Evolutionary conservation across 2,797 vertebrate genomes (phyloP).

Genomic region (Silurus aristotelis): DNA sequence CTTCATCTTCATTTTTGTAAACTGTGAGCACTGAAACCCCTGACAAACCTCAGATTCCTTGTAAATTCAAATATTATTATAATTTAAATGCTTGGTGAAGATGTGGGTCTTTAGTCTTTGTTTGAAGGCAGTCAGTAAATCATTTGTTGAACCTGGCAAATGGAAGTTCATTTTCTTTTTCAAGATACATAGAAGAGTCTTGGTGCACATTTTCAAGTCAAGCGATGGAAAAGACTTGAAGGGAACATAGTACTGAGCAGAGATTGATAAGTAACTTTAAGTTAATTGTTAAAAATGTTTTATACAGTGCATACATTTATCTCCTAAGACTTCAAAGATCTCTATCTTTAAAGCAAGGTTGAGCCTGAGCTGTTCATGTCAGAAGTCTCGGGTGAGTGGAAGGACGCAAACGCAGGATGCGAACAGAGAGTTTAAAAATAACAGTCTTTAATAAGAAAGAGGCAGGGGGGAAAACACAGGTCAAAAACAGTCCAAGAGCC

Average conservation of each 20-base stretch:
- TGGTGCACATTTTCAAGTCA: background rate
- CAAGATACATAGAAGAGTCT: background rate
- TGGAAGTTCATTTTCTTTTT: background rate
- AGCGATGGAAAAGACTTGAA: background rate
- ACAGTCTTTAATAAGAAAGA: too few relatives aligned
- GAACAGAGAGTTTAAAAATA: too few relatives aligned
- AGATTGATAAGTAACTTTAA: background rate
- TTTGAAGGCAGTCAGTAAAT: background rate
- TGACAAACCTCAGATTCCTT: background rate
- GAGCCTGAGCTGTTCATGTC: background rate
- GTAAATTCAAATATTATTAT: background rate
- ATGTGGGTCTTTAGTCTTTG: background rate
- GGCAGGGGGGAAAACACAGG: too few relatives aligned
- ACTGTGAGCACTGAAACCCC: background rate
- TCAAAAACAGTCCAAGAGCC: too few relatives aligned
- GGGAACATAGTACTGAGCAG: background rate
- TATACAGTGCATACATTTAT: background rate
- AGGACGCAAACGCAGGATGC: too few relatives aligned
- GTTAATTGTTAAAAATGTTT: background rate
- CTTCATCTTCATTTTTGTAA: background rate
- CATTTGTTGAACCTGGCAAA: background rate
- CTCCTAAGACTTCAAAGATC: background rate
- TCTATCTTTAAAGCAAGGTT: background rate
- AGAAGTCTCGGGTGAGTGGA: too few relatives aligned
- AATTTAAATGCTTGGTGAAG: background rate